phyloP scores from a whole-genome alignment of 2,888 invertebrate genomes.

The Deilephila porcellus region DNA sequence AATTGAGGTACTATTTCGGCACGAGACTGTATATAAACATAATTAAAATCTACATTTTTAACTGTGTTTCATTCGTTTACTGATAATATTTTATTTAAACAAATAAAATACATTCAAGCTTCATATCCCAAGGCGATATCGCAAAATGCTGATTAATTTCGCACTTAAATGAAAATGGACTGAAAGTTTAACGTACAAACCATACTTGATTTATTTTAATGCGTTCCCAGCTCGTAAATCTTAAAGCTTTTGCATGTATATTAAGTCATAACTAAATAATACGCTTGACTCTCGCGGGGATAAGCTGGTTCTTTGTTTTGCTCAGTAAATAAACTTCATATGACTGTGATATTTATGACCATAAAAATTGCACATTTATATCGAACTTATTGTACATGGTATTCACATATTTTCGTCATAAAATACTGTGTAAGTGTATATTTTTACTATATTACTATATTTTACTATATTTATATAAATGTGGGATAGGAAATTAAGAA shows the following conservation, averaged over 20 bases:
- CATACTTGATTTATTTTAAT: conserved; percentile 10
- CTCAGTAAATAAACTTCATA: conserved; percentile 14
- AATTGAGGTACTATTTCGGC: too few relatives aligned
- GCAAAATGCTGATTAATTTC: not conserved
- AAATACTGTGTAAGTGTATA: too few relatives aligned
- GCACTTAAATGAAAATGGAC: not conserved
- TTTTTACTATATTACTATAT: too few relatives aligned
- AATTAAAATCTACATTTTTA: too few relatives aligned
- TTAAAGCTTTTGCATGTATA: conserved; percentile 23
- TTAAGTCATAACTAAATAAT: conserved; percentile 10
- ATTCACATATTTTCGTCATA: too few relatives aligned
- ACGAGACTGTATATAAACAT: too few relatives aligned
- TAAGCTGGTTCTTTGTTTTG: conserved; percentile 14
- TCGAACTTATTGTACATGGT: not conserved
- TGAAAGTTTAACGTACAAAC: not conserved
- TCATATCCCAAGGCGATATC: not conserved
- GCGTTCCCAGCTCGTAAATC: conserved; percentile 18
- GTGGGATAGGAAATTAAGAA: too few relatives aligned
- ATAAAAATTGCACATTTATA: not conserved
- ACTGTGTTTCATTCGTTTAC: too few relatives aligned
- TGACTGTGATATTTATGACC: not conserved
- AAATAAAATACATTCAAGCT: not conserved
- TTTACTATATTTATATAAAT: too few relatives aligned
- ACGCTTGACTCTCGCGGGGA: not conserved
- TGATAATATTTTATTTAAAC: too few relatives aligned